phyloP scores from a whole-genome alignment of 2,113 vertebrate species.

The Oriolus oriolus region DNA sequence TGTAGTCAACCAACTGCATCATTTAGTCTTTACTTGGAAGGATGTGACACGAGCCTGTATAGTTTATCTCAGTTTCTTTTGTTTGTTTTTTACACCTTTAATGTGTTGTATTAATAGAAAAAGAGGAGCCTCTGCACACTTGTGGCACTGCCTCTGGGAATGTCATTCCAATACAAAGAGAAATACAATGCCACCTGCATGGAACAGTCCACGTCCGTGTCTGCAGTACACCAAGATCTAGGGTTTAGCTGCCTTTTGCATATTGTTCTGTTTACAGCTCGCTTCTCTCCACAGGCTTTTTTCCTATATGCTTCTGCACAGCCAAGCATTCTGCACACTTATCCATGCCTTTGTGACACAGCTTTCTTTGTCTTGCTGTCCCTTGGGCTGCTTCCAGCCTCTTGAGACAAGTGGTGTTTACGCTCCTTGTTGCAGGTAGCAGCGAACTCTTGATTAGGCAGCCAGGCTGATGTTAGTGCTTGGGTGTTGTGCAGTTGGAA shows the following conservation, averaged over 20 bases:
- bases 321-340: not conserved
- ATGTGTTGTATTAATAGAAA: not conserved
- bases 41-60: rapidly evolving
- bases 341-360: not conserved
- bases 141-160: not conserved
- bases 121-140: not conserved
- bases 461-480: not conserved
- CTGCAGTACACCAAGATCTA: not conserved
- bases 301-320: not conserved
- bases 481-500: not conserved
- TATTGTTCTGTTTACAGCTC: not conserved
- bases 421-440: not conserved
- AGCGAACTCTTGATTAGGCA: not conserved
- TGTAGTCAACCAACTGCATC: not conserved
- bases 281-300: not conserved
- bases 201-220: rapidly evolving
- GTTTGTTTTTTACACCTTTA: not conserved
- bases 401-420: conserved; percentile 2
- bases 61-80: not conserved
- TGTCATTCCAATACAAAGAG: not conserved
- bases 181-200: not conserved
- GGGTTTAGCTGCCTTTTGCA: not conserved
- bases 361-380: not conserved
- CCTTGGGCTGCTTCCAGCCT: not conserved
- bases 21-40: not conserved